A percentile compares a stretch with the other conserved stretches of the same genome.
Evolutionary conservation across 2,113 vertebrate species (phyloP).

Genomic region (Mungos mungo): DNA sequence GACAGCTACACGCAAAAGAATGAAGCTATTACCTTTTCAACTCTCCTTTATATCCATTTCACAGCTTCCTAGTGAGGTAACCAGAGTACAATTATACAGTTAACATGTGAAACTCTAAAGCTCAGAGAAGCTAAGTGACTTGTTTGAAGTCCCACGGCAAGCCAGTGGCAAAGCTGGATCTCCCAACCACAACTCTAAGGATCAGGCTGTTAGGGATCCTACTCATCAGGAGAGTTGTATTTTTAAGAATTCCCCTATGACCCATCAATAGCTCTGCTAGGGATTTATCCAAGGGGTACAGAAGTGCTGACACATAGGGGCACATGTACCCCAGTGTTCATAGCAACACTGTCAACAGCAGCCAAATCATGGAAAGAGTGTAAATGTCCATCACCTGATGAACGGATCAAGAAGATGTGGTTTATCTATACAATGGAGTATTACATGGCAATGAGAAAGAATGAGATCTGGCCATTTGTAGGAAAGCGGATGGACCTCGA

Average conservation of each 20-base stretch:
- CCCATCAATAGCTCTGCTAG: too few species aligned
- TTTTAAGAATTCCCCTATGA: not conserved
- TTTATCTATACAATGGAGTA: too few species aligned
- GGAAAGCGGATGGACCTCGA: too few species aligned
- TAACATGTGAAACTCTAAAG: conserved; percentile 2
- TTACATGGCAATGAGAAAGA: too few species aligned
- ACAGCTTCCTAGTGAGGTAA: conserved; percentile 30
- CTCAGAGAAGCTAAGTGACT: conserved; percentile 26
- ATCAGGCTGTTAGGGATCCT: not conserved
- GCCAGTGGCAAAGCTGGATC: not conserved
- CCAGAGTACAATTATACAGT: not conserved
- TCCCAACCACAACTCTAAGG: not conserved
- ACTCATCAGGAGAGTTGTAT: conserved; percentile 3
- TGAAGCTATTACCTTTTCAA: not conserved
- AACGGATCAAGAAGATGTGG: too few species aligned
- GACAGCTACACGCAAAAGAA: not conserved
- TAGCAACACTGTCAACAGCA: too few species aligned
- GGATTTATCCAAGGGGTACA: too few species aligned
- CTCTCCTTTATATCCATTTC: not conserved
- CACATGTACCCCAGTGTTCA: too few species aligned
- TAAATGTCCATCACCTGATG: too few species aligned
- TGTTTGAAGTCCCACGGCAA: conserved; percentile 25
- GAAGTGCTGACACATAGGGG: too few species aligned
- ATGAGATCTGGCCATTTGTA: too few species aligned
- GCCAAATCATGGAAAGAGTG: too few species aligned